phyloP scores from a whole-genome alignment of 2,888 invertebrate species.

The Uloborus plumipes region DNA sequence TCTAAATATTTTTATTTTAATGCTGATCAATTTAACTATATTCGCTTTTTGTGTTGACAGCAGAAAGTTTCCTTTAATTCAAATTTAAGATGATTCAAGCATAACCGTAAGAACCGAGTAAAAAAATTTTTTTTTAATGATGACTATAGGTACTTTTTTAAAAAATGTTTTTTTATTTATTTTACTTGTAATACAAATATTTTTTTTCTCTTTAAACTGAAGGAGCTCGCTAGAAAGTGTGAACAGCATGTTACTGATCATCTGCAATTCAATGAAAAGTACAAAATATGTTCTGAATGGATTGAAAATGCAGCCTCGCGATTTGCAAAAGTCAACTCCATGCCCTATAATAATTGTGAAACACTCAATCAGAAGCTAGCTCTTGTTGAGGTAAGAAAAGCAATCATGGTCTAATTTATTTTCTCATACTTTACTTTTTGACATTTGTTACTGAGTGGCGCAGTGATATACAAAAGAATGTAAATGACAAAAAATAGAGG shows the following conservation, averaged over 20 bases:
- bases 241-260: constrained; percentile 89
- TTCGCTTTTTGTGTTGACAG: too few species aligned
- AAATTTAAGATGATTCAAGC: too few species aligned
- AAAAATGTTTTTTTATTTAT: not conserved
- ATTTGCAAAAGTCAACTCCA: constrained; percentile 52
- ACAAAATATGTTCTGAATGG: constrained; percentile 87
- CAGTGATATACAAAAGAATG: too few species aligned
- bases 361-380: constrained; percentile 68
- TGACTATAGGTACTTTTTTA: not conserved
- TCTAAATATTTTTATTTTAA: too few species aligned
- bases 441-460: too few species aligned
- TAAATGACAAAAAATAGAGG: too few species aligned
- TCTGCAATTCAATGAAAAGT: constrained; percentile 83
- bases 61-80: too few species aligned
- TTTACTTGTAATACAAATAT: not conserved
- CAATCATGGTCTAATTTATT: not conserved
- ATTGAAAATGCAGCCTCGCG: constrained; percentile 81
- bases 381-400: constrained; percentile 43
- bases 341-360: constrained; percentile 72
- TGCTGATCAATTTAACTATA: too few species aligned
- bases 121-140: not conserved
- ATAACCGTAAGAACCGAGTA: not conserved
- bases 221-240: constrained; percentile 91
- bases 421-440: too few species aligned
- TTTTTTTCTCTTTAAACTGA: constrained; percentile 19